Conservation (phyloP, 2,888 invertebrate species). For the Dascillus cervinus region DNA sequence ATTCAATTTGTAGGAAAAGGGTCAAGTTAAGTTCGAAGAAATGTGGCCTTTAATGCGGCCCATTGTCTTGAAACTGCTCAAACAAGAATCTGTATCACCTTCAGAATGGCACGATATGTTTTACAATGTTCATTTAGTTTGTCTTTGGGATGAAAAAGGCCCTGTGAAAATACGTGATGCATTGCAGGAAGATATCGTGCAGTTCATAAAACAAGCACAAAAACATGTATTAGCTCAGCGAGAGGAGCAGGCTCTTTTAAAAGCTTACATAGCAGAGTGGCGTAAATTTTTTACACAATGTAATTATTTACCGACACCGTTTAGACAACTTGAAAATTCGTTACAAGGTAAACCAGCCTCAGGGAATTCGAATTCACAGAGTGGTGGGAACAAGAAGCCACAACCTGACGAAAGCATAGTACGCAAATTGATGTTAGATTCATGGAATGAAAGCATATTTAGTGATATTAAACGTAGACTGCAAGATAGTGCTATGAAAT, state of each 20-base stretch:
- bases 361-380: conserved; percentile 27
- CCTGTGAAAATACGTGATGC: conserved; percentile 82
- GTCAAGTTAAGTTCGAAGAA: conserved; percentile 83
- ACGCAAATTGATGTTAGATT: conserved; percentile 92
- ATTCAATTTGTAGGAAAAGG: conserved; percentile 57
- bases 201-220: conserved; percentile 91
- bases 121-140: conserved; percentile 91
- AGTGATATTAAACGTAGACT: conserved; percentile 87
- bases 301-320: conserved; percentile 92
- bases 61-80: conserved; percentile 85
- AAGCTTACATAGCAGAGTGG: conserved; percentile 98
- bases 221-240: conserved; percentile 81
- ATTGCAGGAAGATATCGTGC: conserved; percentile 84
- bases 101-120: conserved; percentile 98
- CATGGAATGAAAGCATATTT: conserved; percentile 97
- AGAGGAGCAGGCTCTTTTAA: conserved; percentile 91
- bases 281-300: conserved; percentile 97
- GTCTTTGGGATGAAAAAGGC: conserved; percentile 96
- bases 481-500: conserved; percentile 94
- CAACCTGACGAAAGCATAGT: conserved; percentile 84
- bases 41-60: conserved; percentile 96
- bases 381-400: conserved; percentile 45
- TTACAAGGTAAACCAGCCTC: conserved; percentile 59
- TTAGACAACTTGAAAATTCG: conserved; percentile 83
- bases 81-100: conserved; percentile 89